Conservation (phyloP, 2,113 vertebrate species). For the Ornithorhynchus anatinus region DNA sequence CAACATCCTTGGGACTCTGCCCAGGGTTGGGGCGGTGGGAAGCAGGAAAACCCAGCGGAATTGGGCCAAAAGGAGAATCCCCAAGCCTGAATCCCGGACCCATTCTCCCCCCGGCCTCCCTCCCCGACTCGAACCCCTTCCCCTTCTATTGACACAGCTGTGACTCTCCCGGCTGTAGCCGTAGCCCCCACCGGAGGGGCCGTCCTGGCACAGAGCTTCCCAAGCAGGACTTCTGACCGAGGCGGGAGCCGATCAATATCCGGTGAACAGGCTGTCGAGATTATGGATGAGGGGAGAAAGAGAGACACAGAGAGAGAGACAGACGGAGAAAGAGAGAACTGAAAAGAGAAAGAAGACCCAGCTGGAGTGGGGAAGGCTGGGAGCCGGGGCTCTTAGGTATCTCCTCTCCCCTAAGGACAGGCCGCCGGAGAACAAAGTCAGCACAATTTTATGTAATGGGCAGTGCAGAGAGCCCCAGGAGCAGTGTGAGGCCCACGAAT, state of each 20-base stretch:
- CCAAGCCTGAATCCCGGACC: too few species aligned
- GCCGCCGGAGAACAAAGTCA: slow-evolving; percentile 20
- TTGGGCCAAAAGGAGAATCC: background rate
- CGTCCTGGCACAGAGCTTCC: slow-evolving; percentile 7
- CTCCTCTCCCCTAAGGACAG: slow-evolving; percentile 11
- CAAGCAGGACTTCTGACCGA: background rate
- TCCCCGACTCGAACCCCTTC: too few species aligned
- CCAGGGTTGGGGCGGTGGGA: too few species aligned
- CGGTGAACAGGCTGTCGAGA: slow-evolving; percentile 13
- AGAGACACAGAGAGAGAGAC: background rate
- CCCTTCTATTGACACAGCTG: slow-evolving; percentile 26
- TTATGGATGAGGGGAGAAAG: slow-evolving; percentile 36
- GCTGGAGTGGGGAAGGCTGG: background rate
- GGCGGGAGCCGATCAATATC: slow-evolving; percentile 9
- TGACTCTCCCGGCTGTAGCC: slow-evolving; percentile 33
- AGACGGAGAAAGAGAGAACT: background rate
- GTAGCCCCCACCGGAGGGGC: slow-evolving; percentile 6
- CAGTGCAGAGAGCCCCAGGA: background rate
- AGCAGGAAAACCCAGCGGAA: too few species aligned
- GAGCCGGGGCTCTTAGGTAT: background rate
- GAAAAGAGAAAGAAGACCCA: too few species aligned
- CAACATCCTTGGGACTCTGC: too few species aligned
- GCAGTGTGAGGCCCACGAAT: background rate
- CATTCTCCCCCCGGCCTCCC: background rate
- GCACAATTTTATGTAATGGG: slow-evolving; percentile 40